Evolutionary conservation across 2,888 invertebrate species (phyloP).

Genomic region (Andricus quercusramuli): DNA sequence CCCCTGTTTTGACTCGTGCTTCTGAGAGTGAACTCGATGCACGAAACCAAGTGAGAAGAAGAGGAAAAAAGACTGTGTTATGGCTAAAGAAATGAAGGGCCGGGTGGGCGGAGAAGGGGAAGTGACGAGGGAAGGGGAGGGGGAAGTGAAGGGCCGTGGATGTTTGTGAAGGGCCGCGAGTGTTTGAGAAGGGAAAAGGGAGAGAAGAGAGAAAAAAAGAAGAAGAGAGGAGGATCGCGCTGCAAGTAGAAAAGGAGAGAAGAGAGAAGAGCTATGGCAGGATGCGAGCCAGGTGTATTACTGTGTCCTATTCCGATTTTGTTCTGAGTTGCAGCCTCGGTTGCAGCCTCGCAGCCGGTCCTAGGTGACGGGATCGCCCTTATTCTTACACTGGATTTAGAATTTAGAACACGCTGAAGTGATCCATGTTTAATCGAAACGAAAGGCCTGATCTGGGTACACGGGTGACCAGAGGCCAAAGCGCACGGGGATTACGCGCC

Average conservation of each 20-base stretch:
- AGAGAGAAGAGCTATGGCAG: conserved; percentile 8
- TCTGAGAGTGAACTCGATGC: not conserved
- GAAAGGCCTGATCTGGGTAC: conserved; percentile 2
- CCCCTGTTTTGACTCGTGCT: conserved; percentile 11
- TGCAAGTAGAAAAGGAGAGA: too few relatives aligned
- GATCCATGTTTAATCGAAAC: conserved; percentile 28
- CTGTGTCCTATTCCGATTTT: conserved; percentile 9
- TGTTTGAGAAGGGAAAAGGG: not conserved
- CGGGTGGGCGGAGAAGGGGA: not conserved
- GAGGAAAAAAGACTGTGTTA: conserved; percentile 34
- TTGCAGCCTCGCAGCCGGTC: conserved; percentile 55
- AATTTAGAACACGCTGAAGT: conserved; percentile 22
- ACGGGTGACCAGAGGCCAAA: conserved; percentile 38
- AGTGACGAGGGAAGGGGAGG: not conserved
- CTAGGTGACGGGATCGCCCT: conserved; percentile 38
- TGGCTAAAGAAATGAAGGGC: conserved; percentile 21
- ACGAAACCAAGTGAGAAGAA: not conserved
- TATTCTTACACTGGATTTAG: too few relatives aligned
- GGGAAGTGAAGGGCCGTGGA: conserved; percentile 18
- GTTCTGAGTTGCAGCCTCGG: conserved; percentile 49
- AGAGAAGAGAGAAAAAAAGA: not conserved
- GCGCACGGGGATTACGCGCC: conserved; percentile 2
- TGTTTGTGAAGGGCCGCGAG: conserved; percentile 27
- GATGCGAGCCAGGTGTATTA: conserved; percentile 59
- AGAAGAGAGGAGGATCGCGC: not conserved